Evolutionary conservation across 1,140 invertebrate genomes (phyloP).

Genomic region (Eumeta japonica): DNA sequence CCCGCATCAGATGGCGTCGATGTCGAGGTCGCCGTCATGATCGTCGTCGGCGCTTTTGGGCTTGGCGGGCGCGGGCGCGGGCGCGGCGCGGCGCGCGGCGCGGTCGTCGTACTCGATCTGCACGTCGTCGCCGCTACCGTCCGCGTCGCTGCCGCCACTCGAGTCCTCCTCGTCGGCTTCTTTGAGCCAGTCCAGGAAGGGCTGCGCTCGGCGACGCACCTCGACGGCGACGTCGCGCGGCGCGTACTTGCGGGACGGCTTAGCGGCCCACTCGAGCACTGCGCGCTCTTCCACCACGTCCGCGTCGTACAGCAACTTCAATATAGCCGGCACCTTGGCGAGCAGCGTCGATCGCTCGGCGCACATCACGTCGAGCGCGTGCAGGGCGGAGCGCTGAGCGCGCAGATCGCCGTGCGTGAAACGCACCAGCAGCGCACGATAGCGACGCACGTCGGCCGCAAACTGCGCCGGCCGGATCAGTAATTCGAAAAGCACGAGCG

Average conservation of each 20-base stretch:
- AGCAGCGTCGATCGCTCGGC: constrained; percentile 77
- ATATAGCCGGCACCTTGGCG: constrained; percentile 84
- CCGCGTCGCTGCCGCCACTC: constrained; percentile 69
- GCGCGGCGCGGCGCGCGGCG: constrained; percentile 53
- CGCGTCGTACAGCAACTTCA: constrained; percentile 91
- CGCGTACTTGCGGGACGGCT: constrained; percentile 93
- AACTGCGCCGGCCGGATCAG: constrained; percentile 80
- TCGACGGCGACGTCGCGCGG: constrained; percentile 86
- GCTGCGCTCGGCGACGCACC: constrained; percentile 88
- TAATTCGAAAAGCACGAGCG: constrained; percentile 91
- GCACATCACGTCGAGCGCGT: constrained; percentile 93
- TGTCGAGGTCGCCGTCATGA: constrained; percentile 82
- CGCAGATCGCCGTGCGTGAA: constrained; percentile 88
- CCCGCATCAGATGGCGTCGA: constrained; percentile 84
- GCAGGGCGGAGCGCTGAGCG: constrained; percentile 92
- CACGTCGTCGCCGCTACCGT: constrained; percentile 63
- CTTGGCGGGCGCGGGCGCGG: constrained; percentile 23
- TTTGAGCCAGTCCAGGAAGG: constrained; percentile 94
- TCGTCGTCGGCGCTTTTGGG: constrained; percentile 61
- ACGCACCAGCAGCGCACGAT: constrained; percentile 73
- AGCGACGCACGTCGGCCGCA: constrained; percentile 71
- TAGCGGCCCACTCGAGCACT: constrained; percentile 91
- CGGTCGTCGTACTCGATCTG: constrained; percentile 87
- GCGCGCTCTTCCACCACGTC: constrained; percentile 95
- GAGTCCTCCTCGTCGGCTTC: constrained; percentile 92